Evolutionary conservation across 2,797 vertebrate genomes (phyloP).

Genomic region (Argya squamiceps): DNA sequence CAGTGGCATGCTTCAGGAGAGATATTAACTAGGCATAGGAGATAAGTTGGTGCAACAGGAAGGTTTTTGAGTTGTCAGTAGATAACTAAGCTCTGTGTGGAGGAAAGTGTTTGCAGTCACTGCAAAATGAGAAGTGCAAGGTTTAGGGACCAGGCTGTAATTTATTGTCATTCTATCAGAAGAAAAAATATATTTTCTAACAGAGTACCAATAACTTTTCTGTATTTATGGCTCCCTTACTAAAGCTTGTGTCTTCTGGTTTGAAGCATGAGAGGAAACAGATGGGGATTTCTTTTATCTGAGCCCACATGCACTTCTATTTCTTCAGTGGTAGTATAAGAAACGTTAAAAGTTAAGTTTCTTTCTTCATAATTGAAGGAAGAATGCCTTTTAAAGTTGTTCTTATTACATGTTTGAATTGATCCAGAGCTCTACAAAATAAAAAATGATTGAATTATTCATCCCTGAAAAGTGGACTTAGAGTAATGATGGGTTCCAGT

Average conservation of each 20-base stretch:
- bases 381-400: background rate
- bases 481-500: constrained; percentile 19
- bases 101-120: background rate
- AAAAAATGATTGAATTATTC: constrained; percentile 34
- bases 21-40: background rate
- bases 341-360: constrained; percentile 28
- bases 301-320: background rate
- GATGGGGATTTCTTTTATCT: constrained; percentile 37
- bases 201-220: constrained; percentile 34
- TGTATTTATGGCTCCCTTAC: constrained; percentile 30
- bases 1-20: background rate
- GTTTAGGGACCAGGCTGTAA: background rate
- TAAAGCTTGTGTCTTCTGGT: constrained; percentile 13
- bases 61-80: background rate
- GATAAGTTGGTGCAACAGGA: background rate
- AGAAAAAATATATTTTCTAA: constrained; percentile 46
- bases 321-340: background rate
- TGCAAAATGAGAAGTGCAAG: background rate
- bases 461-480: background rate
- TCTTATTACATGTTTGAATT: constrained; percentile 18
- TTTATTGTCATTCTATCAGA: constrained; percentile 74
- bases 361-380: background rate
- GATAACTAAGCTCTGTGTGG: background rate
- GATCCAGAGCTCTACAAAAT: background rate
- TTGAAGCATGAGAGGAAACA: constrained; percentile 44